Conservation (phyloP, 2,797 vertebrate species). For the Melanotaenia nigrans region DNA sequence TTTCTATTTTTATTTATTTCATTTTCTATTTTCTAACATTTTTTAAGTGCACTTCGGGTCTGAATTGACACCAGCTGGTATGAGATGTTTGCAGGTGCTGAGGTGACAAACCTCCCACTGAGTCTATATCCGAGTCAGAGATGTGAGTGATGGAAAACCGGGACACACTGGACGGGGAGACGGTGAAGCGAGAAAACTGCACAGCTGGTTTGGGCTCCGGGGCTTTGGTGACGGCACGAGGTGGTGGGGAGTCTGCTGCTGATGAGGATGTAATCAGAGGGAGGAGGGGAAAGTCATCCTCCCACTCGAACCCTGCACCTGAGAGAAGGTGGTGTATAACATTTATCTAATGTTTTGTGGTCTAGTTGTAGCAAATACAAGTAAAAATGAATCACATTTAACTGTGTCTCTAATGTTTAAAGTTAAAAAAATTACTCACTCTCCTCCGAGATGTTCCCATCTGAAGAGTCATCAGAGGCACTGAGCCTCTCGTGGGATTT, state of each 20-base stretch:
- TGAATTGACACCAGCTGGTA: background rate
- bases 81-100: background rate
- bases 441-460: constrained; percentile 84
- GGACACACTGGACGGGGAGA: constrained; percentile 88
- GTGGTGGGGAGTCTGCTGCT: constrained; percentile 58
- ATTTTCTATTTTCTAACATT: too few relatives aligned
- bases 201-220: constrained; percentile 69
- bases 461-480: constrained; percentile 79
- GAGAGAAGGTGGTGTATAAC: background rate
- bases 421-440: constrained; percentile 76
- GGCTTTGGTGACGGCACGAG: constrained; percentile 49
- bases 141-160: constrained; percentile 98
- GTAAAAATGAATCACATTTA: too few relatives aligned
- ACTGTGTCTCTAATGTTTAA: too few relatives aligned
- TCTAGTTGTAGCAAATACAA: too few relatives aligned
- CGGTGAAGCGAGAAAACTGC: constrained; percentile 90
- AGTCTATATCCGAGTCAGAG: constrained; percentile 88
- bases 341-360: background rate
- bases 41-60: background rate
- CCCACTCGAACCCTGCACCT: constrained; percentile 90
- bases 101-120: constrained; percentile 84
- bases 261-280: constrained; percentile 83
- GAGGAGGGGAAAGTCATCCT: constrained; percentile 85
- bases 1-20: background rate
- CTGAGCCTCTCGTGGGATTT: constrained; percentile 62